Conservation (phyloP, 2,113 vertebrate genomes). For the Heterotilapia buettikoferi region DNA sequence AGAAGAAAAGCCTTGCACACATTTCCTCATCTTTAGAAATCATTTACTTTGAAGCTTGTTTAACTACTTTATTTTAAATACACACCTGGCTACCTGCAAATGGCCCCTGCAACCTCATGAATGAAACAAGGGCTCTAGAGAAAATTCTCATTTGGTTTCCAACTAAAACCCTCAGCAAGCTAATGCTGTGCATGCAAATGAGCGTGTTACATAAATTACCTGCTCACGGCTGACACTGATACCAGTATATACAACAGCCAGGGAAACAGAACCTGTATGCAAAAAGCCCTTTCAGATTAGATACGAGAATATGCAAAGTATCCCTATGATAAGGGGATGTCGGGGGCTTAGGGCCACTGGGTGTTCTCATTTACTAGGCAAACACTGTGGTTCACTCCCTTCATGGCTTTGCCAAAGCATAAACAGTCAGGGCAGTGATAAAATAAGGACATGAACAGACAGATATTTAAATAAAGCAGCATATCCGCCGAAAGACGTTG, state of each 20-base stretch:
- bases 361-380: constrained; percentile 67
- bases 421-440: constrained; percentile 54
- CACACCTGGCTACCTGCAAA: constrained; percentile 40
- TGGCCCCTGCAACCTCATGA: background rate
- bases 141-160: constrained; percentile 3
- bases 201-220: constrained; percentile 46
- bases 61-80: constrained; percentile 20
- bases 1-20: background rate
- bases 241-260: constrained; percentile 46
- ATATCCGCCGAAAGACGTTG: constrained; percentile 38
- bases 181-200: constrained; percentile 60
- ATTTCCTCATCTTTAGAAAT: background rate
- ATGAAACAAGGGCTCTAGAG: constrained; percentile 13
- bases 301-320: constrained; percentile 65
- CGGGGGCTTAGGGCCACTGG: constrained; percentile 41
- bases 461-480: constrained; percentile 55
- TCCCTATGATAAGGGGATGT: constrained; percentile 18
- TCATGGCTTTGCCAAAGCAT: constrained; percentile 49
- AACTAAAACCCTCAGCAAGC: constrained; percentile 28
- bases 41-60: constrained; percentile 6
- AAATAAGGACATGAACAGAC: constrained; percentile 41
- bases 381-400: constrained; percentile 57
- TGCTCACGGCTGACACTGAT: constrained; percentile 16
- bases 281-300: constrained; percentile 66
- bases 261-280: constrained; percentile 62